A percentile compares a stretch with the other conserved stretches of the same genome.
These are phyloP conservation scores for Gobio gobio DNA, from an alignment of 2,113 vertebrate species.

Conservation along the genomic window DNA sequence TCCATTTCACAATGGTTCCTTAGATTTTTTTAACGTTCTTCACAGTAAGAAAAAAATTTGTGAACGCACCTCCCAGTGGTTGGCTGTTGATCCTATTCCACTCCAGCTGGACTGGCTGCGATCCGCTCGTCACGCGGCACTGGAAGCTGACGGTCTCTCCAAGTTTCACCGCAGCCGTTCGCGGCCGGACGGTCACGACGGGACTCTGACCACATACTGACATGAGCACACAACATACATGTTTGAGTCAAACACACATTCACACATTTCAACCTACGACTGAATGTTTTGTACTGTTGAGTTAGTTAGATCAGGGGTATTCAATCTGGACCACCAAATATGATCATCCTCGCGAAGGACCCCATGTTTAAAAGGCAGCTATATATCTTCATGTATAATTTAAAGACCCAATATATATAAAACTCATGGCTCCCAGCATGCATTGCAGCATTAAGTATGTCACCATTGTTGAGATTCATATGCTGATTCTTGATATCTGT, in stretches of 20 bases:
- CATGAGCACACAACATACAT: background rate
- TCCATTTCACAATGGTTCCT: no score
- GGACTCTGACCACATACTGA: constrained; percentile 79
- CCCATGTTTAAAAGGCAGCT: no score
- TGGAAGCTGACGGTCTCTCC: constrained; percentile 85
- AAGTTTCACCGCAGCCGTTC: constrained; percentile 76
- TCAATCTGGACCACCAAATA: background rate
- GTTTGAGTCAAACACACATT: background rate
- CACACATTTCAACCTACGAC: background rate
- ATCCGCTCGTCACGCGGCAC: constrained; percentile 76
- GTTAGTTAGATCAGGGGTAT: background rate
- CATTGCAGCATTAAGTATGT: no score
- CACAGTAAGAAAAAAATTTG: no score
- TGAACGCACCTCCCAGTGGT: constrained; percentile 72
- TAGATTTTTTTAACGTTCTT: no score
- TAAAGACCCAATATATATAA: no score
- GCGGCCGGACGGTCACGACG: constrained; percentile 84
- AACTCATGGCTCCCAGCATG: no score
- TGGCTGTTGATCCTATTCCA: constrained; percentile 65
- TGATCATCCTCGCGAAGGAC: background rate
- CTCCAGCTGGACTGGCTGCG: constrained; percentile 66
- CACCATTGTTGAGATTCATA: no score
- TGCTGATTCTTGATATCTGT: no score
- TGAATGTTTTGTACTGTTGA: no score
- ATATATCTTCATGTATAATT: no score